These are phyloP conservation scores for Neomicropteryx cornuta DNA, from an alignment of 1,140 invertebrate genomes.

Conservation along the genomic window DNA sequence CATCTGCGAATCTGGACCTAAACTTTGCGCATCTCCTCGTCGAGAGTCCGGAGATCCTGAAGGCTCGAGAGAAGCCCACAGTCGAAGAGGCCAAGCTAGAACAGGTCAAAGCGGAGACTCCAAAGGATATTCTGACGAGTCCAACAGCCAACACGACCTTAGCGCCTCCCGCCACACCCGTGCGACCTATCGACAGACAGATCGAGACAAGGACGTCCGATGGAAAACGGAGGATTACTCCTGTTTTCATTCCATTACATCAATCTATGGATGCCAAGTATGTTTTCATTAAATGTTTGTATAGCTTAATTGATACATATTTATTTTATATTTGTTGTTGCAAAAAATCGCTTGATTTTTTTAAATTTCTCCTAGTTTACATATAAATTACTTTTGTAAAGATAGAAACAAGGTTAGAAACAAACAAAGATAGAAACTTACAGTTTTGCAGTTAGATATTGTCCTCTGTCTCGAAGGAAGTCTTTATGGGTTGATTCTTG, in stretches of 20 bases:
- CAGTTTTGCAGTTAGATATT: too few relatives aligned
- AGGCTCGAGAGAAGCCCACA: constrained; percentile 40
- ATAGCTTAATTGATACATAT: neutral
- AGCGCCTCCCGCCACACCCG: constrained; percentile 24
- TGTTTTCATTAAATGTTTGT: constrained; percentile 13
- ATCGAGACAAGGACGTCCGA: constrained; percentile 91
- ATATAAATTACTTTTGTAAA: too few relatives aligned
- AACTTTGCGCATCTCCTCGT: constrained; percentile 56
- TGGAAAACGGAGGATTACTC: constrained; percentile 88
- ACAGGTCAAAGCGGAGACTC: constrained; percentile 16
- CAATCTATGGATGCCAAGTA: constrained; percentile 49
- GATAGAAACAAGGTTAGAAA: too few relatives aligned
- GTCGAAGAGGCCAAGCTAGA: constrained; percentile 21
- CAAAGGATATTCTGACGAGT: constrained; percentile 17
- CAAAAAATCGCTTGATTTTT: too few relatives aligned
- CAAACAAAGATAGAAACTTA: too few relatives aligned
- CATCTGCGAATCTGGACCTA: constrained; percentile 34
- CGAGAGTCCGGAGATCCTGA: constrained; percentile 71
- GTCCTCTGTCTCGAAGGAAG: too few relatives aligned
- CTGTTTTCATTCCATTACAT: constrained; percentile 78
- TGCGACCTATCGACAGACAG: constrained; percentile 80
- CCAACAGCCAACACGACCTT: constrained; percentile 12
- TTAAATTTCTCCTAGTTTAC: too few relatives aligned
- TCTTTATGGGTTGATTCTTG: too few relatives aligned
- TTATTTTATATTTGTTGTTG: constrained; percentile 2